Evolutionary conservation across 2,888 invertebrate species (phyloP), one percentile per base, ranked within the genome.

Genomic region (Eupithecia tripunctaria): DNA sequence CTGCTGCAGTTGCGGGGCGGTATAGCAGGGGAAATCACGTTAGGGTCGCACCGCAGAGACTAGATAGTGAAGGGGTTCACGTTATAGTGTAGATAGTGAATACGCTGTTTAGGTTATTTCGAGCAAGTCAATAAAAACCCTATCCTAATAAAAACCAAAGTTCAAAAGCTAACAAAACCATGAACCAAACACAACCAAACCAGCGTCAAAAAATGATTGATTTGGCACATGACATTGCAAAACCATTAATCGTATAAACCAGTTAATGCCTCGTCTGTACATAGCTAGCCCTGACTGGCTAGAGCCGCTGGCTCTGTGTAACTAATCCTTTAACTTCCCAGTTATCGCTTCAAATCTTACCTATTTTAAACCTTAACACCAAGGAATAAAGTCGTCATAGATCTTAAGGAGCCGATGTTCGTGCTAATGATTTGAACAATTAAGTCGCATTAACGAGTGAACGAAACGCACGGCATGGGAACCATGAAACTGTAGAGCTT

Each of bases 351-450:
- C 12, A 64, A 29, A n/a, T 62, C 29, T 0, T 36, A 21, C 18
- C 18, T 38, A 64, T 64, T 41, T 38, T 64, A 15, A 64, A 38
- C 64, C 38, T 4, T 64, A 64, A 64, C 21, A 38, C 36, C 10
- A 41, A 14, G 6, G 38, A 25, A 64, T 38, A 64, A 36, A 38
- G 38, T 36, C 64, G 14, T 14, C 6, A 14, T n/a, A 82, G 80
- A 81, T 81, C 81, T 77, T 75, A 84, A 82, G 82, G 81, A 74
- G 84, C 87, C 87, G 86, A 86, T 85, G 85, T 83, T 80, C 80
- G 82, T 84, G 82, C 89, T 91, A 91, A 91, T 91, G 90, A 91
- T 88, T 84, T 81, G 84, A 84, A 85, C 87, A 90, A 91, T 91
- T 91, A 90, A 88, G 87, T 78, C 51, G 71, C 68, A 75, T 76